phyloP scores from a whole-genome alignment of 2,113 vertebrate genomes.

The Hippocampus comes region DNA sequence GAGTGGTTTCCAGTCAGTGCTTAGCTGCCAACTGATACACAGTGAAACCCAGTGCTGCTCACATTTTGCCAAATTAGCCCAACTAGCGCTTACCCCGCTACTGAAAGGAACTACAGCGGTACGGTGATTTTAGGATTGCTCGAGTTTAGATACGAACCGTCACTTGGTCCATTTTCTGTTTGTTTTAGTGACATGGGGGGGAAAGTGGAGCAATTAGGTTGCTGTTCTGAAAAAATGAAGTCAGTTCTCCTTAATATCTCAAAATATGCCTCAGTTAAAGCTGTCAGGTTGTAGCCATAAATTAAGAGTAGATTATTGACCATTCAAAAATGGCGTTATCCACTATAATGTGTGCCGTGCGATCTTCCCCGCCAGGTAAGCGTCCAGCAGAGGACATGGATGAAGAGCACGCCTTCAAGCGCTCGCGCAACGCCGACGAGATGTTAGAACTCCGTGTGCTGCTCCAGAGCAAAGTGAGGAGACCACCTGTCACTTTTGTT shows the following conservation, averaged over 20 bases:
- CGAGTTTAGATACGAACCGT: background rate
- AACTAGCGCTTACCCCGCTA: background rate
- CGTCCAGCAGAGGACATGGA: constrained; percentile 97
- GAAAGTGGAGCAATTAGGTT: background rate
- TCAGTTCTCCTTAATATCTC: background rate
- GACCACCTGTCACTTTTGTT: background rate
- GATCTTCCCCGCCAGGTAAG: constrained; percentile 78
- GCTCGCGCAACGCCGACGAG: constrained; percentile 93
- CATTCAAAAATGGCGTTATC: background rate
- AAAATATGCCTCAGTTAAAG: background rate
- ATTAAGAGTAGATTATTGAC: background rate
- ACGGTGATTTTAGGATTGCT: background rate
- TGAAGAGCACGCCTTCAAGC: constrained; percentile 94
- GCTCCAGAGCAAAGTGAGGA: constrained; percentile 95
- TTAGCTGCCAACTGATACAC: constrained; percentile 38
- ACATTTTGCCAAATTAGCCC: background rate
- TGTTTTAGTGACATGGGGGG: background rate
- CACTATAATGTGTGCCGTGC: background rate
- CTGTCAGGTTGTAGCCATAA: background rate
- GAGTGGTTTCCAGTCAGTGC: constrained; percentile 42
- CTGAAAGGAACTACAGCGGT: background rate
- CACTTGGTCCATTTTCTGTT: background rate
- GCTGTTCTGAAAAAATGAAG: background rate
- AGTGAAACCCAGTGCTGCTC: background rate
- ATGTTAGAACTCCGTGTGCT: constrained; percentile 95